Percentiles rank a stretch among this genome's conserved stretches.
Evolutionary conservation across 2,113 vertebrate species (phyloP).

Genomic region (Mesembrinibis cayennensis): DNA sequence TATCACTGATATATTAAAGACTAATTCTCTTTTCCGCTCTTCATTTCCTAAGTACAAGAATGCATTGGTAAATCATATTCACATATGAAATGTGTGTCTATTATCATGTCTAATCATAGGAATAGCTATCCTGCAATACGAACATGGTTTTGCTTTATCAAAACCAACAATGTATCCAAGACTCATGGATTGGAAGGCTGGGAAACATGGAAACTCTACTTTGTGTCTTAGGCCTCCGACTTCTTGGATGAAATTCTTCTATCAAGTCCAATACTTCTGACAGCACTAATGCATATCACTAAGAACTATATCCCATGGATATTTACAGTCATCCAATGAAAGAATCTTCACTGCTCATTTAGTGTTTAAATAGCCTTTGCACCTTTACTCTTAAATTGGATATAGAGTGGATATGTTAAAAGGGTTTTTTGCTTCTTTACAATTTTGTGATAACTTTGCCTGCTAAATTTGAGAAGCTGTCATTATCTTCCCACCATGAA

Average conservation of each 20-base stretch:
- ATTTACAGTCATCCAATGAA: neutral
- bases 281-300: neutral
- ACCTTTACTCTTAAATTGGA: neutral
- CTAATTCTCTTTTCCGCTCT: neutral
- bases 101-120: neutral
- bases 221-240: neutral
- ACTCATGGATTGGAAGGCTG: neutral
- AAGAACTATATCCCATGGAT: neutral
- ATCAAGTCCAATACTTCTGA: neutral
- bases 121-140: neutral
- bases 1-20: neutral
- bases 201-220: neutral
- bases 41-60: neutral
- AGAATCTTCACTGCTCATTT: neutral
- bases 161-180: neutral
- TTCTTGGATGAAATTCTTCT: neutral
- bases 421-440: neutral
- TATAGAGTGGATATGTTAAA: neutral
- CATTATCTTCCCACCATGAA: neutral
- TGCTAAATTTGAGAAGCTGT: neutral
- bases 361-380: neutral
- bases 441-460: neutral
- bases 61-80: neutral
- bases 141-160: neutral
- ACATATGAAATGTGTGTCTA: neutral